Percentiles rank a stretch among this genome's conserved stretches.
Conservation (phyloP, 2,888 invertebrate species). For the Phortica magna region DNA sequence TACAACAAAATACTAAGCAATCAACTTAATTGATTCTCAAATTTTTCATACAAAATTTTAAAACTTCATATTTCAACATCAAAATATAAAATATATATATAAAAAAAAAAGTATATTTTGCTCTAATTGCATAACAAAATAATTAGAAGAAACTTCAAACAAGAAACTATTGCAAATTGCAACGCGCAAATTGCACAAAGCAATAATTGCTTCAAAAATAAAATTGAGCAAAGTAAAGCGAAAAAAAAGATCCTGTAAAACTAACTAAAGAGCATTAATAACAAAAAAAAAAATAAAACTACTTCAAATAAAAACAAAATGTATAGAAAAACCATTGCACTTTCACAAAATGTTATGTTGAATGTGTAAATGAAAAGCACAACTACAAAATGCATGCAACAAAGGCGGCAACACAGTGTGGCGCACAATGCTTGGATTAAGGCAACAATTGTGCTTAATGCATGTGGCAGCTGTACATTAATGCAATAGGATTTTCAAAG, state of each 20-base stretch:
- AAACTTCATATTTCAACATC: background rate
- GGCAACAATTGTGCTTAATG: background rate
- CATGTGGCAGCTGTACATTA: background rate
- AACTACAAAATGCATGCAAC: background rate
- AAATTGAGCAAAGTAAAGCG: background rate
- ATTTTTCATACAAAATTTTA: background rate
- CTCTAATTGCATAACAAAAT: background rate
- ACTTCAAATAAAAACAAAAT: background rate
- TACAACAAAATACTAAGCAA: no score
- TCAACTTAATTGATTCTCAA: no score
- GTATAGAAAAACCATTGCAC: background rate
- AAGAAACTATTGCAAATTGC: background rate
- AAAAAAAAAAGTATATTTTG: background rate
- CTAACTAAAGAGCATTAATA: background rate
- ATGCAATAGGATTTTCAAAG: constrained; percentile 13
- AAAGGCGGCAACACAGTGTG: background rate
- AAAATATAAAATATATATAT: background rate
- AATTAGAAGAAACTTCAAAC: background rate
- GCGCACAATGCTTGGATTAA: background rate
- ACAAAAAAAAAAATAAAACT: background rate
- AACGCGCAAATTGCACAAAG: background rate
- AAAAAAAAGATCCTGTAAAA: background rate
- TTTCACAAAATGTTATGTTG: background rate
- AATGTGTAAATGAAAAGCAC: background rate
- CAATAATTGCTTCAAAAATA: background rate